Base-by-base conservation (phyloP, 2,888 invertebrate genomes). In the Leptodirus hochenwartii region DNA sequence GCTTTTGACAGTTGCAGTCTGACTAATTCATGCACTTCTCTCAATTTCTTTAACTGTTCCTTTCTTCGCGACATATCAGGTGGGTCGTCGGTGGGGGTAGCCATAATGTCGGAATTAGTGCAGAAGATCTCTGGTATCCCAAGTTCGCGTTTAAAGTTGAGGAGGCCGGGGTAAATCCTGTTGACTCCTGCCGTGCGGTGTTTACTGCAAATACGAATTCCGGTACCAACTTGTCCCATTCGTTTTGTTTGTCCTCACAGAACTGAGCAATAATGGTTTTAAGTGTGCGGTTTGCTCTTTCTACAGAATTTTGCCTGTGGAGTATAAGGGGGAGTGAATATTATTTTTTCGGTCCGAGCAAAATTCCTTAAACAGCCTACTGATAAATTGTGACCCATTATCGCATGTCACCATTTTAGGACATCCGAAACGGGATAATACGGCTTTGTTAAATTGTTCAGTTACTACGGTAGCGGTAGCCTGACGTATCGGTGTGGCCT, bases 221-320 rank as follows among this genome's bases (percentile, higher is more conserved):
- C 2, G 37, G 26, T 4, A 46, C n/a, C 5, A n/a, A 14, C 3
- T 31, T 14, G 25, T 46, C 47, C 45, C 46, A 47, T 11, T 34
- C 27, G 8, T 39, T 33, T 10, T 51, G 49, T 16, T 47, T 34
- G 0, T 34, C 13, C 1, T 22, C 22, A 13, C 29, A 22, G 17
- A 24, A 22, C 12, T 22, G 24, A 1, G 39, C 24, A 2, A 47
- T 40, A 42, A 47, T 46, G 0, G 43, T 44, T 29, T 45, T 43
- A 2, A 47, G 15, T 0, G 40, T 41, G 10, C 42, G 24, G 24
- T 48, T 49, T 0, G 39, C 37, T n/a, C 47, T 17, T 27, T 47
- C 47, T 0, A 41, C 42, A 0, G 44, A 44, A 31, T 50, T n/a
- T 49, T 2, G 38, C 43, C 23, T 47, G 45, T 0, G 43, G 41